These are phyloP conservation scores for Trichonephila inaurata DNA, from an alignment of 1,140 invertebrate genomes.

Conservation along the genomic window DNA sequence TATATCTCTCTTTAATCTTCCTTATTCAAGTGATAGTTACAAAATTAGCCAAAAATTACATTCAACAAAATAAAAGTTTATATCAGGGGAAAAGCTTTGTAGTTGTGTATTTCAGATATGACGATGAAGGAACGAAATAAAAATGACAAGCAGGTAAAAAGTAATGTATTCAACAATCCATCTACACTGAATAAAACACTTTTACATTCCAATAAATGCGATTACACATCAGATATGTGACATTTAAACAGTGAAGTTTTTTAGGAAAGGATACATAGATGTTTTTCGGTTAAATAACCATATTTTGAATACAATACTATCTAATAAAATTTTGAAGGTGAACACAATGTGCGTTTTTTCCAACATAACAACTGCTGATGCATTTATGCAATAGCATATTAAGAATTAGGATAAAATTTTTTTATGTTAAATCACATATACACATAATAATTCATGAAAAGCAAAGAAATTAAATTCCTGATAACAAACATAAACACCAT, in stretches of 20 bases:
- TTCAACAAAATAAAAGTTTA: not conserved
- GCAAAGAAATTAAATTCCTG: not conserved
- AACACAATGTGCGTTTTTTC: not conserved
- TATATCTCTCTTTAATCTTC: too few species aligned
- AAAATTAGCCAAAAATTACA: too few species aligned
- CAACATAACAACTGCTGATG: not conserved
- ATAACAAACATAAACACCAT: not conserved
- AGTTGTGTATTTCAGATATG: not conserved
- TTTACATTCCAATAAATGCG: not conserved
- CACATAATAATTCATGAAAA: not conserved
- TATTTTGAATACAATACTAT: not conserved
- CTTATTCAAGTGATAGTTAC: too few species aligned
- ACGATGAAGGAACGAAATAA: not conserved
- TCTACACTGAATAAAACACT: not conserved
- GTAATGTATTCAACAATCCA: not conserved
- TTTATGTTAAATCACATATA: not conserved
- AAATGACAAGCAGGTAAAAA: not conserved
- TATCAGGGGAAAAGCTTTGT: not conserved
- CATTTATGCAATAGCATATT: too few species aligned
- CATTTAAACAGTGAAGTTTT: not conserved
- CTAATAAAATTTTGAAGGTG: not conserved
- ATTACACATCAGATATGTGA: not conserved
- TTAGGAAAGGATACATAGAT: not conserved
- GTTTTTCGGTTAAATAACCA: not conserved
- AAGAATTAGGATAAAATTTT: not conserved